phyloP scores from a whole-genome alignment of 2,888 invertebrate genomes.

The Rotaria socialis region DNA sequence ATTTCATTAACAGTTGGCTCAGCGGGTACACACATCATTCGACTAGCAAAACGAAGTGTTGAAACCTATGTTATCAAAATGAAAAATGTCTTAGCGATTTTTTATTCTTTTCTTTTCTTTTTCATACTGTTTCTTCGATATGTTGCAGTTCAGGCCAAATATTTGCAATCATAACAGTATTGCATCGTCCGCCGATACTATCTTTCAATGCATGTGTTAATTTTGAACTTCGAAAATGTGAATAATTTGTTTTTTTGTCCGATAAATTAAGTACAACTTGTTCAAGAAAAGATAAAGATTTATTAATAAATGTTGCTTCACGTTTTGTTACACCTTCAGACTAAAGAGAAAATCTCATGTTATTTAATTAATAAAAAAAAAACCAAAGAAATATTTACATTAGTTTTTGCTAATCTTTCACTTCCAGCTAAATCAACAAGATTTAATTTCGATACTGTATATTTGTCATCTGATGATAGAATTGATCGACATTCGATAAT shows the following conservation, averaged over 20 bases:
- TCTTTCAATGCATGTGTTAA: constrained; percentile 60
- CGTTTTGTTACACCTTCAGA: constrained; percentile 58
- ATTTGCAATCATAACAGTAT: constrained; percentile 57
- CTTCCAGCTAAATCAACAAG: constrained; percentile 60
- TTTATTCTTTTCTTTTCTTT: too few species aligned
- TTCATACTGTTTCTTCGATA: constrained; percentile 58
- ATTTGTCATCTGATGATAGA: constrained; percentile 57
- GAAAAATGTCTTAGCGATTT: too few species aligned
- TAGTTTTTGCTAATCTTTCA: constrained; percentile 59
- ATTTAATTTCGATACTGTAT: constrained; percentile 59
- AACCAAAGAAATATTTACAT: constrained; percentile 49
- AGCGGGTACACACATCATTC: constrained; percentile 60
- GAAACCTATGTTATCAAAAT: constrained; percentile 53
- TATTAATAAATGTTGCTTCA: constrained; percentile 60
- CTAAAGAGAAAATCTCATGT: constrained; percentile 49
- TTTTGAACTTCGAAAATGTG: constrained; percentile 59
- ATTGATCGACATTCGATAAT: constrained; percentile 58
- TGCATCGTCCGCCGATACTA: constrained; percentile 59
- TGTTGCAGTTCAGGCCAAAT: constrained; percentile 58
- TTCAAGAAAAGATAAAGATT: constrained; percentile 59
- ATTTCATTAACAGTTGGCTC: constrained; percentile 57
- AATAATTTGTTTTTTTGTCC: constrained; percentile 55
- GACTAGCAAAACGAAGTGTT: constrained; percentile 58
- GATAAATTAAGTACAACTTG: constrained; percentile 59
- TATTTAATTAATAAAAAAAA: too few species aligned